Conservation (phyloP, 2,888 invertebrate species). For the Tribolium freemani region DNA sequence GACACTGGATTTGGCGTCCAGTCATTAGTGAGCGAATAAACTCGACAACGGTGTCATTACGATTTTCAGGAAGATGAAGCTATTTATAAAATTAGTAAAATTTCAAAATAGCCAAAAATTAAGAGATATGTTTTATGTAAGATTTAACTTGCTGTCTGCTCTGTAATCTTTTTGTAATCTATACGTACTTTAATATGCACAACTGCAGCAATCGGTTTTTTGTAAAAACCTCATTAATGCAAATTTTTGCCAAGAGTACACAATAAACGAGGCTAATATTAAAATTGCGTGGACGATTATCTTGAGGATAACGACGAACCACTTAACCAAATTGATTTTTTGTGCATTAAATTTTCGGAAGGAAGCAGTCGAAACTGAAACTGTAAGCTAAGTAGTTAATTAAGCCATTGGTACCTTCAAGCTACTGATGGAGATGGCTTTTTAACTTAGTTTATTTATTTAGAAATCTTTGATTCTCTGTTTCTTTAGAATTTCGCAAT, state of each 20-base stretch:
- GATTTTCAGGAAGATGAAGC: too few species aligned
- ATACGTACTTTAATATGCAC: not conserved
- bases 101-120: too few species aligned
- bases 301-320: conserved; percentile 18
- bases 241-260: conserved; percentile 1
- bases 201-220: not conserved
- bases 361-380: not conserved
- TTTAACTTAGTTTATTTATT: too few species aligned
- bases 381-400: not conserved
- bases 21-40: too few species aligned
- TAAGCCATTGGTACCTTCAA: not conserved
- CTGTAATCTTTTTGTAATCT: not conserved
- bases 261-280: conserved; percentile 12
- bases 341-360: not conserved
- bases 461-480: too few species aligned
- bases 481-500: too few species aligned
- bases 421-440: too few species aligned
- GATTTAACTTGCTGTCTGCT: too few species aligned
- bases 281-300: conserved; percentile 26
- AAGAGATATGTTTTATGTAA: too few species aligned
- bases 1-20: too few species aligned
- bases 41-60: too few species aligned
- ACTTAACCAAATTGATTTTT: conserved; percentile 38
- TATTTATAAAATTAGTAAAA: too few species aligned
- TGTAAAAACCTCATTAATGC: not conserved